These are phyloP conservation scores for Trogon surrucura DNA, from an alignment of 2,113 vertebrate genomes.

Conservation along the genomic window DNA sequence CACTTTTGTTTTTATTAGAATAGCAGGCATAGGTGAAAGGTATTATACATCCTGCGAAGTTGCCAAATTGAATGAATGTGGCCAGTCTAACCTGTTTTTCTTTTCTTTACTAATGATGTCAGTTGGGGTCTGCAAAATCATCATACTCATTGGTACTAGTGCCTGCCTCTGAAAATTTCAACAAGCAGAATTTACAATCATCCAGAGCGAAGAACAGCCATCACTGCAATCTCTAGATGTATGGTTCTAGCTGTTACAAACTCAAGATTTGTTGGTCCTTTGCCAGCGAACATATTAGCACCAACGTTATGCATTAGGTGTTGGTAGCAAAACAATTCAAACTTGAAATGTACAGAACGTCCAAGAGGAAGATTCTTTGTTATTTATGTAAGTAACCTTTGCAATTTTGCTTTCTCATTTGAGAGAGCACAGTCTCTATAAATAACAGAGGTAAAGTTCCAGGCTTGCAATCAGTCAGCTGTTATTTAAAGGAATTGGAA, in stretches of 20 bases:
- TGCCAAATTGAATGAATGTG: background rate
- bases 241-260: background rate
- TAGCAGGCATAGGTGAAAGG: background rate
- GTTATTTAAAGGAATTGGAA: slow-evolving; percentile 20
- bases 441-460: slow-evolving; percentile 30
- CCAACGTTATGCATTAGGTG: background rate
- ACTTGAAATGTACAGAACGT: slow-evolving; percentile 15
- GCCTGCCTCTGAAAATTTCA: background rate
- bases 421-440: background rate
- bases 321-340: slow-evolving; percentile 4
- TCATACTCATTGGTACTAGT: background rate
- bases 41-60: background rate
- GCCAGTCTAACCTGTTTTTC: background rate
- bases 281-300: background rate
- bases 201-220: background rate
- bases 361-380: background rate
- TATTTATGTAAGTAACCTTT: slow-evolving; percentile 41
- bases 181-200: background rate
- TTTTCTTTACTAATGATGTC: background rate
- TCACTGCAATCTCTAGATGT: background rate
- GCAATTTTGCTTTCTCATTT: slow-evolving; percentile 32
- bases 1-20: background rate
- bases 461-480: background rate
- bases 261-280: background rate
- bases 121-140: background rate